Conservation (phyloP, 92 coral and sea anemone genomes). For the Isaurus tuberculatus region DNA sequence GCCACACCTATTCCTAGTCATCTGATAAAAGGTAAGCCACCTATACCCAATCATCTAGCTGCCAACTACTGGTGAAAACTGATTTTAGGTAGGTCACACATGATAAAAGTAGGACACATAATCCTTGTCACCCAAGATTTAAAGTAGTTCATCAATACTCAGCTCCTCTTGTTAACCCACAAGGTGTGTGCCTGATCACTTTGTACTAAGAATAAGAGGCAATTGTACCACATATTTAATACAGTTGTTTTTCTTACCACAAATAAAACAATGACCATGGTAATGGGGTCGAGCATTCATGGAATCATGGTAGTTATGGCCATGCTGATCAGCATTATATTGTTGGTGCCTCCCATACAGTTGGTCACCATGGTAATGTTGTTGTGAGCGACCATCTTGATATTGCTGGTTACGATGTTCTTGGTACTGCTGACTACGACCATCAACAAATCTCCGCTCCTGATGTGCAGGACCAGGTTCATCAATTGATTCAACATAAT, state of each 20-base stretch:
- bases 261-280: constrained; percentile 78
- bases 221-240: not conserved
- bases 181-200: too few species aligned
- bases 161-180: not conserved
- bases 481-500: constrained; percentile 17
- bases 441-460: constrained; percentile 28
- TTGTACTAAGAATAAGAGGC: not conserved
- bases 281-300: constrained; percentile 56
- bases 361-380: constrained; percentile 37
- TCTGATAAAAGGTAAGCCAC: not conserved
- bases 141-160: too few species aligned
- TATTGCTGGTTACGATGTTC: constrained; percentile 22
- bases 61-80: too few species aligned
- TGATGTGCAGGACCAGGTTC: constrained; percentile 41
- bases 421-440: constrained; percentile 24
- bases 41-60: not conserved
- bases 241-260: constrained; percentile 40
- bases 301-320: constrained; percentile 54
- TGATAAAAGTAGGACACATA: too few species aligned
- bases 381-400: constrained; percentile 19
- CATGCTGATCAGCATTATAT: constrained; percentile 42
- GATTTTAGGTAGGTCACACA: too few species aligned
- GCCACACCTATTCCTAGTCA: not conserved
- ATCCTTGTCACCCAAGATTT: too few species aligned
- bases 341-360: constrained; percentile 26